Conservation (phyloP, 2,888 invertebrate species). For the Andrena flavipes region DNA sequence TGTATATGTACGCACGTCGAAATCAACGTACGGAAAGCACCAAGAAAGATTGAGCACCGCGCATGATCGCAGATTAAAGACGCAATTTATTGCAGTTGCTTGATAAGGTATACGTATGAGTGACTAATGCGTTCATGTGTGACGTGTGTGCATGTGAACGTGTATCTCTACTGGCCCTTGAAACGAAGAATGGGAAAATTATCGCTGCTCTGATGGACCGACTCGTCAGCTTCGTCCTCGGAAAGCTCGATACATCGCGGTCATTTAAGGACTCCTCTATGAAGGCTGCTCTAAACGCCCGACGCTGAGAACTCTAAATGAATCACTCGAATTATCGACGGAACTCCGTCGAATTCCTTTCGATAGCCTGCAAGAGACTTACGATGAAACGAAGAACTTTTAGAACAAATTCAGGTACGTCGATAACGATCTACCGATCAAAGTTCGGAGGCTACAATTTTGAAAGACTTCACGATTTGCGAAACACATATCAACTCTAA, state of each 20-base stretch:
- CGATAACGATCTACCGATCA: conserved; percentile 13
- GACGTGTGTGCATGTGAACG: not conserved
- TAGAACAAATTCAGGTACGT: conserved; percentile 74
- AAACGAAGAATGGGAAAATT: conserved; percentile 45
- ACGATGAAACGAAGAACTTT: conserved; percentile 67
- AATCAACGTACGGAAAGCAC: conserved; percentile 74
- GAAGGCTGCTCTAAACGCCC: conserved; percentile 10
- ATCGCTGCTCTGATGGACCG: conserved; percentile 43
- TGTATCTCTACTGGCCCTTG: conserved; percentile 53
- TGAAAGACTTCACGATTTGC: conserved; percentile 13
- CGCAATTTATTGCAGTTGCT: conserved; percentile 51
- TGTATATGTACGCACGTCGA: conserved; percentile 47
- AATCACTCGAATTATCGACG: conserved; percentile 26
- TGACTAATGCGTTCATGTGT: conserved; percentile 7
- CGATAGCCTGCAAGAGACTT: conserved; percentile 21
- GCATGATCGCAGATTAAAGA: conserved; percentile 61
- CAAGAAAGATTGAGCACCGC: conserved; percentile 76
- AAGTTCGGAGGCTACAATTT: conserved; percentile 16
- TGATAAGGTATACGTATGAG: conserved; percentile 31
- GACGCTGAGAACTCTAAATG: conserved; percentile 3
- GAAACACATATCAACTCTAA: not conserved
- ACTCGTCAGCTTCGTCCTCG: conserved; percentile 36
- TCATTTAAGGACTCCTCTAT: not conserved
- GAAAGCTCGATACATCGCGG: conserved; percentile 33
- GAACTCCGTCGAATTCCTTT: conserved; percentile 9